phyloP scores from a whole-genome alignment of 1,140 invertebrate species.

The Chironomus tepperi region DNA sequence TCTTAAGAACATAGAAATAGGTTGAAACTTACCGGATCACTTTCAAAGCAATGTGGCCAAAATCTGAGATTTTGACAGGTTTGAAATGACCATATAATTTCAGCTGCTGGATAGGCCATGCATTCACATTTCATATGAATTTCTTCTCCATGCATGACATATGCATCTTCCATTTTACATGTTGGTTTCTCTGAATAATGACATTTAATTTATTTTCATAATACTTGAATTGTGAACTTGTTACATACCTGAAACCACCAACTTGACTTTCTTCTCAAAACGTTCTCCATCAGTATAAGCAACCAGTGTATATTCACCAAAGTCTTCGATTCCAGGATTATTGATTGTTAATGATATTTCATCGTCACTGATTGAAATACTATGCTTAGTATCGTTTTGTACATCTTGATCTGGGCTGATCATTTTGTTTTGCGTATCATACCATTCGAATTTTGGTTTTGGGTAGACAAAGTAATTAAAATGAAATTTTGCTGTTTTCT shows the following conservation, averaged over 20 bases:
- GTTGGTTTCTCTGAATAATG: slow-evolving; percentile 39
- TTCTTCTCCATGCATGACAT: slow-evolving; percentile 39
- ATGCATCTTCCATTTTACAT: slow-evolving; percentile 36
- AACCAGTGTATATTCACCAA: slow-evolving; percentile 40
- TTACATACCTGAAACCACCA: slow-evolving; percentile 35
- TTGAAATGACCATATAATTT: slow-evolving; percentile 43
- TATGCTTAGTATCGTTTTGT: slow-evolving; percentile 34
- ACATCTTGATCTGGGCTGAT: not conserved
- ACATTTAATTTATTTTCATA: not conserved
- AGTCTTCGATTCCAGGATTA: slow-evolving; percentile 40
- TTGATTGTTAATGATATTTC: slow-evolving; percentile 32
- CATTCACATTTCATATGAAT: slow-evolving; percentile 41
- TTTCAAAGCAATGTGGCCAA: slow-evolving; percentile 31
- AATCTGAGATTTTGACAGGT: slow-evolving; percentile 34
- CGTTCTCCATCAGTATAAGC: slow-evolving; percentile 36
- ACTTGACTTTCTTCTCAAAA: slow-evolving; percentile 31
- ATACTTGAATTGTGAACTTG: not conserved
- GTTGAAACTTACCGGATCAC: too few species aligned
- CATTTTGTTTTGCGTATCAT: slow-evolving; percentile 33
- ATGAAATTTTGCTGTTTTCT: slow-evolving; percentile 32
- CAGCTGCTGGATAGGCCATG: slow-evolving; percentile 41
- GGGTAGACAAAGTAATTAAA: slow-evolving; percentile 35
- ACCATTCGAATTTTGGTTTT: slow-evolving; percentile 33
- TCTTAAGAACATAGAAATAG: too few species aligned
- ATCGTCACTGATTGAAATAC: slow-evolving; percentile 32